These are phyloP conservation scores for Gadus chalcogrammus DNA, from an alignment of 2,113 vertebrate species.

Conservation along the genomic window DNA sequence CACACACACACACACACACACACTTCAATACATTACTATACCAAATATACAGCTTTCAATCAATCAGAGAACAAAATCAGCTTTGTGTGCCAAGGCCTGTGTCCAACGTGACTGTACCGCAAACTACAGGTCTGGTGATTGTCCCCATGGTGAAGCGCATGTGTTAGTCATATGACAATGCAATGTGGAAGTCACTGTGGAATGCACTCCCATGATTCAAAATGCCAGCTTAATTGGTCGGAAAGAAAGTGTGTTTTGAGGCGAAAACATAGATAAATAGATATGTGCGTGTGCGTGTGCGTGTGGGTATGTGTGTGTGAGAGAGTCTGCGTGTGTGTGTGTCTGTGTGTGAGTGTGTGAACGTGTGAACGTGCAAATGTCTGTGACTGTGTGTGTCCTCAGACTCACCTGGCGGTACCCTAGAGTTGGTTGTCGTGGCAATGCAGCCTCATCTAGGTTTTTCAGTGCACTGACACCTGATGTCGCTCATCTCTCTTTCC, in stretches of 20 bases:
- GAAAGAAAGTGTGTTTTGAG: not conserved
- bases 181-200: too few species aligned
- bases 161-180: too few species aligned
- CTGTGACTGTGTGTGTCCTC: conserved; percentile 35
- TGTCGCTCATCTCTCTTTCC: conserved; percentile 51
- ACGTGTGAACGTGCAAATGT: conserved; percentile 18
- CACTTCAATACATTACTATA: conserved; percentile 11
- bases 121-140: too few species aligned
- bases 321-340: not conserved
- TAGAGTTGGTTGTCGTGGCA: conserved; percentile 54
- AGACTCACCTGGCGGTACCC: conserved; percentile 66
- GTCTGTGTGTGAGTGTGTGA: conserved; percentile 28
- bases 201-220: not conserved
- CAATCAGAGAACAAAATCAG: not conserved
- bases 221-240: not conserved
- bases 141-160: too few species aligned
- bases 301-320: conserved; percentile 20
- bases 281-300: conserved; percentile 27
- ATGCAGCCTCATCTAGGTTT: conserved; percentile 61
- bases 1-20: conserved; percentile 32
- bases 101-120: too few species aligned
- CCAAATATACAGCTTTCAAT: conserved; percentile 8
- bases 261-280: not conserved
- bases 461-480: conserved; percentile 62
- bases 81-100: not conserved